Evolutionary conservation across 2,797 vertebrate species (phyloP).

Genomic region (Neostethus bicornis): DNA sequence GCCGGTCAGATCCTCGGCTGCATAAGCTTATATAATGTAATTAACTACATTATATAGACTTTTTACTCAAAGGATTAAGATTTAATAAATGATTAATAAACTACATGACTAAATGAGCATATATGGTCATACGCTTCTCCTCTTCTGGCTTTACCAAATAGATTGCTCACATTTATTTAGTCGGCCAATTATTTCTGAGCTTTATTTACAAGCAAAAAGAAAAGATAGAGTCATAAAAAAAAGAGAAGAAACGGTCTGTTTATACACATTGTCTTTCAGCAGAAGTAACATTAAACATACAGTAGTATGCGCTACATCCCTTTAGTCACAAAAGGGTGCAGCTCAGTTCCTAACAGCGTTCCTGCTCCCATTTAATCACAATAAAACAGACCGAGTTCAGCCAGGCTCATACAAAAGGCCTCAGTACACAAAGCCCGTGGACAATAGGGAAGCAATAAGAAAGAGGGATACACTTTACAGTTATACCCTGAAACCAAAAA

Average conservation of each 20-base stretch:
- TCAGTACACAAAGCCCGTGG: constrained; percentile 49
- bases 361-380: constrained; percentile 64
- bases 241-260: too few species aligned
- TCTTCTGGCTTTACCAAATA: neutral
- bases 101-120: neutral
- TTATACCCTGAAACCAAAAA: constrained; percentile 44
- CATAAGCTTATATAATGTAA: too few species aligned
- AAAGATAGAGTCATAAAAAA: neutral
- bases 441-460: constrained; percentile 61
- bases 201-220: neutral
- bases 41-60: neutral
- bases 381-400: constrained; percentile 58
- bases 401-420: constrained; percentile 57
- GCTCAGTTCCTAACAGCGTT: constrained; percentile 38
- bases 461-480: constrained; percentile 51
- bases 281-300: constrained; percentile 11
- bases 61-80: neutral
- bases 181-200: constrained; percentile 5
- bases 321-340: constrained; percentile 38
- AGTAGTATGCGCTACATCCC: constrained; percentile 35
- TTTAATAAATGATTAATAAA: constrained; percentile 1
- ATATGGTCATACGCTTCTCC: neutral
- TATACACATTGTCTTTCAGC: neutral
- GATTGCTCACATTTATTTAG: neutral
- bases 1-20: too few species aligned